Conservation (phyloP, 2,113 vertebrate species). For the Connochaetes taurinus region DNA sequence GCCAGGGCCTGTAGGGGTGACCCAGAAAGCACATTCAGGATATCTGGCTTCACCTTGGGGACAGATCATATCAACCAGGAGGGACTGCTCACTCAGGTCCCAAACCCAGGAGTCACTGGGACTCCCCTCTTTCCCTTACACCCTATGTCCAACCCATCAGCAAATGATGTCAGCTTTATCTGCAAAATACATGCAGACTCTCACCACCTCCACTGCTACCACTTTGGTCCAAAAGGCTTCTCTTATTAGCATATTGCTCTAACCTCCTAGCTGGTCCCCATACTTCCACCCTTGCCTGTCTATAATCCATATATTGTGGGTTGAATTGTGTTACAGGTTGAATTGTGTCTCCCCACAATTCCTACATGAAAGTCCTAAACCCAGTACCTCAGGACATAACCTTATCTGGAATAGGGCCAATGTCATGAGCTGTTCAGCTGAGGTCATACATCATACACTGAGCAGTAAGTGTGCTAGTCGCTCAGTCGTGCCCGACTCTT, state of each 20-base stretch:
- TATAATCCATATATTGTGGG: neutral
- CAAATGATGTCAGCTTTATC: neutral
- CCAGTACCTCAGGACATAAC: neutral
- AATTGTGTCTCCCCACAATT: neutral
- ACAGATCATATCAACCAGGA: neutral
- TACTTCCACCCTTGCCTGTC: neutral
- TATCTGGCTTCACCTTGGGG: neutral
- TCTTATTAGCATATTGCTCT: neutral
- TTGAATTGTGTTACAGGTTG: neutral
- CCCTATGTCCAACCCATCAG: neutral
- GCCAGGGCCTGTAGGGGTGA: constrained; percentile 54
- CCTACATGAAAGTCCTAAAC: neutral
- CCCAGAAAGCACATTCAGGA: constrained; percentile 37
- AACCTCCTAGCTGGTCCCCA: neutral
- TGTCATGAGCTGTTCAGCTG: neutral
- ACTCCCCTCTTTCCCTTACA: neutral
- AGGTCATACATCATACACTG: neutral
- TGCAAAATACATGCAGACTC: neutral
- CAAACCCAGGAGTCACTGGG: neutral
- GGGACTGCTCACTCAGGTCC: neutral
- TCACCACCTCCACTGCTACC: neutral
- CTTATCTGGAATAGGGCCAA: neutral
- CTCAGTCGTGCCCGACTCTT: neutral
- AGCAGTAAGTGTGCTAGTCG: neutral
- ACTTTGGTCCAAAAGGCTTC: neutral